Base-by-base conservation (phyloP, 2,888 invertebrate species). In the Axea sp. region DNA sequence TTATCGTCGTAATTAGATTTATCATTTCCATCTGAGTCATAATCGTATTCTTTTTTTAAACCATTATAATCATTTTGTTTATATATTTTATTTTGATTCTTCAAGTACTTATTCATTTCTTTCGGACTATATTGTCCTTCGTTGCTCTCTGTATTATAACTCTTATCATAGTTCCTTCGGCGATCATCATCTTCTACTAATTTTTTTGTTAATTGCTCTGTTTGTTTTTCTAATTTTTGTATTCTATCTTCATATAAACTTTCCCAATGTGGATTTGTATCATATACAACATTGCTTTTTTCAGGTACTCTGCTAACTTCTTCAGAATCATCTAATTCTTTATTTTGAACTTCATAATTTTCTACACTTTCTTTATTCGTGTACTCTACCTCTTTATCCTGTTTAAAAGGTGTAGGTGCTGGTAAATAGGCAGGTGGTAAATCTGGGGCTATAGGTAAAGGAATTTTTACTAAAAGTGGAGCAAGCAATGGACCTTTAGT, bases 381-480 rank as follows among this genome's bases (percentile, higher is more conserved):
- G 22, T 78, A 81, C 4, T 76, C 74, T 4, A 12, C 5, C 15
- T 64, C 67, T 11, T 33, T 73, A 1, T 55, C 15, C 1, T 17
- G 41, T 0, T 67, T 22, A 0, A 45, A 30, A 1, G 71, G 68
- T 28, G 45, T 49, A 1, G 76, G 68, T 35, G 76, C 49, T 0
- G 80, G 77, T 2, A 77, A 75, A 3, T 78, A 73, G 0, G 79
- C 68, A 1, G 81, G 37, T 0, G 80, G 77, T 3, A 85, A 74
- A 35, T 83, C 79, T 0, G 83, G 85, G 1, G 82, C 79, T 0
- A 84, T 69, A 0, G 86, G 86, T 19, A 86, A 55, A 0, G 87
- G 87, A 5, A 87, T 86, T 22, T 82, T 83, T 0, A 85, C 80
- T 15, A 86, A 73, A 5, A 79, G 73, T 0, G 86, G 86, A 3